Evolutionary conservation across 2,888 invertebrate genomes (phyloP).

Genomic region (Eupeodes latifasciatus): DNA sequence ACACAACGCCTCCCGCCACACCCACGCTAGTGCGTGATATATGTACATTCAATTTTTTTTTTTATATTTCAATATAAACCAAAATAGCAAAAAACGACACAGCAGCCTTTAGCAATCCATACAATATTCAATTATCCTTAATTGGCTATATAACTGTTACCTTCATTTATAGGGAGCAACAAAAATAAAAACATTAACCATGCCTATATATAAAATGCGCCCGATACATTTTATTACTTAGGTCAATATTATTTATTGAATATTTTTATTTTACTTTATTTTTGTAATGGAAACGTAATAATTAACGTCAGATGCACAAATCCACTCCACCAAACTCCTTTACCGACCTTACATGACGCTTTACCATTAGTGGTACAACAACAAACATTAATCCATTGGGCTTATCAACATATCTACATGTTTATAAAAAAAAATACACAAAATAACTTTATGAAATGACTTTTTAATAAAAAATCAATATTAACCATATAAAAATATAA

Average conservation of each 20-base stretch:
- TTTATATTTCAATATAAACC: not conserved
- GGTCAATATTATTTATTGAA: constrained; percentile 34
- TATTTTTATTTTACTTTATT: not conserved
- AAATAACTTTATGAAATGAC: constrained; percentile 1
- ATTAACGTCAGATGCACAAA: constrained; percentile 19
- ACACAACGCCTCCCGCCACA: too few species aligned
- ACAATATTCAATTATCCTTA: constrained; percentile 5
- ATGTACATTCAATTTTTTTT: not conserved
- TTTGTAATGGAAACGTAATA: not conserved
- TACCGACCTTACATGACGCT: constrained; percentile 1
- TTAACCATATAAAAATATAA: not conserved
- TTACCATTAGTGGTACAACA: constrained; percentile 8
- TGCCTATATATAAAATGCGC: not conserved
- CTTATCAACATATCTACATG: constrained; percentile 2
- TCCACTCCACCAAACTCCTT: not conserved
- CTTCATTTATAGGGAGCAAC: not conserved
- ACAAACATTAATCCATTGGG: constrained; percentile 16
- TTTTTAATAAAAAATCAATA: constrained; percentile 40
- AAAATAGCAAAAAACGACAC: not conserved
- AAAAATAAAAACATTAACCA: constrained; percentile 5
- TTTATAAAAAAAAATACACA: not conserved
- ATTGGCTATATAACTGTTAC: not conserved
- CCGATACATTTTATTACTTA: constrained; percentile 15
- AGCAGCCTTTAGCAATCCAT: not conserved
- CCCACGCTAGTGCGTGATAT: too few species aligned